Conservation (phyloP, 2,797 vertebrate species). For the Chelmon rostratus region DNA sequence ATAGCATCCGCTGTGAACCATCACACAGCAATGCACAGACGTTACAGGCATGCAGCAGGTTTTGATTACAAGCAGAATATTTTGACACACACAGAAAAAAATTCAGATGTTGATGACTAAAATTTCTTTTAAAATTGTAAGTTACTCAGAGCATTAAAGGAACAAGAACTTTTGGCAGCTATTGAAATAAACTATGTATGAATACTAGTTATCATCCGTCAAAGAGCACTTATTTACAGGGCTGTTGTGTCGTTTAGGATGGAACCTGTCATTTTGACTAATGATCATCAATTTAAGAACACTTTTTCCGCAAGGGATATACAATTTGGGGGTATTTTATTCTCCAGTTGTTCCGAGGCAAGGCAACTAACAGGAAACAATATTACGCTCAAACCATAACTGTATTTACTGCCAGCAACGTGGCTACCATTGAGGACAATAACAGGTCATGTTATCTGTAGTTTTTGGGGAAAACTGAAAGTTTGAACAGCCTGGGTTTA, state of each 20-base stretch:
- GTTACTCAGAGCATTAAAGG: neutral
- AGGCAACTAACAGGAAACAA: neutral
- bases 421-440: neutral
- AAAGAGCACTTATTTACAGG: neutral
- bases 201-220: neutral
- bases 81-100: neutral
- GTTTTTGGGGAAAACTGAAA: neutral
- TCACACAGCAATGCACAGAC: neutral
- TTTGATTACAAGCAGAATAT: neutral
- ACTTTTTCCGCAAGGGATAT: neutral
- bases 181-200: neutral
- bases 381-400: neutral
- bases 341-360: neutral
- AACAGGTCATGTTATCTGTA: neutral
- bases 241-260: neutral
- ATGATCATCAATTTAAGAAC: neutral
- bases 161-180: neutral
- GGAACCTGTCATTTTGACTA: neutral
- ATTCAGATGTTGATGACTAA: neutral
- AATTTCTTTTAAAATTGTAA: neutral
- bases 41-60: neutral
- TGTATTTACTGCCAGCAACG: neutral
- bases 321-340: neutral
- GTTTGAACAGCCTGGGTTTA: slow-evolving; percentile 5
- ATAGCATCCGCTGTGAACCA: neutral